Conservation (phyloP, 1,140 invertebrate species). For the Drosophila ironensis region DNA sequence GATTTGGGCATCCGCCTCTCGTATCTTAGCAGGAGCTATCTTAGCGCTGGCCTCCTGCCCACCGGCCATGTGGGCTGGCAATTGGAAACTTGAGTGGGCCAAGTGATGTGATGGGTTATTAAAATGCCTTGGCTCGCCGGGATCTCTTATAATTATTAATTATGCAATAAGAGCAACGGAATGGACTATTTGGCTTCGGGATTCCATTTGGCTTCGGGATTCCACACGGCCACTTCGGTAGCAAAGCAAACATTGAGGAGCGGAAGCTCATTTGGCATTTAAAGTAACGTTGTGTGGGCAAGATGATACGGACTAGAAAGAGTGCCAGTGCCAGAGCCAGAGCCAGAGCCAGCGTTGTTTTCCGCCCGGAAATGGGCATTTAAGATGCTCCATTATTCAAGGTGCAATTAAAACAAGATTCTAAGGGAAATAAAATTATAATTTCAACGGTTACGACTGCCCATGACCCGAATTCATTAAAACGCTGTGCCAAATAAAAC, state of each 20-base stretch:
- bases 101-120: slow-evolving; percentile 57
- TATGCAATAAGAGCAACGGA: slow-evolving; percentile 69
- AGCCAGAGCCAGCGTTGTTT: neutral
- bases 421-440: neutral
- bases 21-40: too few species aligned
- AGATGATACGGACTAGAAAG: neutral
- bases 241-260: neutral
- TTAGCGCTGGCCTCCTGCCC: neutral
- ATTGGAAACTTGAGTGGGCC: slow-evolving; percentile 25
- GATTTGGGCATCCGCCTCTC: slow-evolving; percentile 41
- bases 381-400: slow-evolving; percentile 20
- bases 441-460: too few species aligned
- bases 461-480: too few species aligned
- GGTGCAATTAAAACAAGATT: neutral
- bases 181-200: slow-evolving; percentile 30
- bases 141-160: slow-evolving; percentile 64
- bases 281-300: neutral
- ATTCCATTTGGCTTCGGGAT: slow-evolving; percentile 48
- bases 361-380: slow-evolving; percentile 24
- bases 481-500: too few species aligned
- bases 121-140: slow-evolving; percentile 53
- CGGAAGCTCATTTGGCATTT: slow-evolving; percentile 42
- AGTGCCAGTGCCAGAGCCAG: too few species aligned
- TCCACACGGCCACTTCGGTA: slow-evolving; percentile 15
- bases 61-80: slow-evolving; percentile 7